Conservation (phyloP, 2,113 vertebrate species). For the Myotis brandtii region DNA sequence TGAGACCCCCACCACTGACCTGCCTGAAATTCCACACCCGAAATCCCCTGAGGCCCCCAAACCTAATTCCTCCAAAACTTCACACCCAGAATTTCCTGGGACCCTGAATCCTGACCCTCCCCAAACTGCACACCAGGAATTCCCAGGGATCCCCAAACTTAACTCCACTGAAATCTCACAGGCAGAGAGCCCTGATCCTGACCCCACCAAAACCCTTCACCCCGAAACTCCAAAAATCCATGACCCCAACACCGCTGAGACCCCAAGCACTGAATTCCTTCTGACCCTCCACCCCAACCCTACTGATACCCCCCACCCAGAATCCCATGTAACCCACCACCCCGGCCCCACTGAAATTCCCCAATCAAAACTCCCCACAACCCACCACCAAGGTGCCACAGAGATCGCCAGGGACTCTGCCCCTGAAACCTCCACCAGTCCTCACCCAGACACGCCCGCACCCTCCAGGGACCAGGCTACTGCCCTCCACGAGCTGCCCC, state of each 20-base stretch:
- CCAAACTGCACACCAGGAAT: background rate
- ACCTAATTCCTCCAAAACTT: background rate
- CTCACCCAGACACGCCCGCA: background rate
- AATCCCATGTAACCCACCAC: background rate
- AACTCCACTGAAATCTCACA: background rate
- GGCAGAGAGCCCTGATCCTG: background rate
- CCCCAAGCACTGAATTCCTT: background rate
- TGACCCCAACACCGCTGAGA: background rate
- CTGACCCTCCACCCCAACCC: background rate
- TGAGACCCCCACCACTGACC: background rate
- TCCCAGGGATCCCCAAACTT: background rate
- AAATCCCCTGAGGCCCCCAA: background rate
- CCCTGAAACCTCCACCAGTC: background rate
- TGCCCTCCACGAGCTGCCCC: background rate
- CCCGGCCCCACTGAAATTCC: background rate
- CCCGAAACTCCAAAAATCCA: background rate
- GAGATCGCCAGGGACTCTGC: background rate
- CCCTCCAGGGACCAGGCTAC: background rate
- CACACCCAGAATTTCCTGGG: background rate
- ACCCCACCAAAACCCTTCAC: background rate
- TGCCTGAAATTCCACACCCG: background rate
- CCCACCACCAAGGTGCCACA: background rate
- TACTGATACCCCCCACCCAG: background rate
- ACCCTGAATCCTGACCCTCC: background rate
- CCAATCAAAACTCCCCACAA: background rate